Conservation (phyloP, 1,140 invertebrate genomes). For the Cotesia vestalis region DNA sequence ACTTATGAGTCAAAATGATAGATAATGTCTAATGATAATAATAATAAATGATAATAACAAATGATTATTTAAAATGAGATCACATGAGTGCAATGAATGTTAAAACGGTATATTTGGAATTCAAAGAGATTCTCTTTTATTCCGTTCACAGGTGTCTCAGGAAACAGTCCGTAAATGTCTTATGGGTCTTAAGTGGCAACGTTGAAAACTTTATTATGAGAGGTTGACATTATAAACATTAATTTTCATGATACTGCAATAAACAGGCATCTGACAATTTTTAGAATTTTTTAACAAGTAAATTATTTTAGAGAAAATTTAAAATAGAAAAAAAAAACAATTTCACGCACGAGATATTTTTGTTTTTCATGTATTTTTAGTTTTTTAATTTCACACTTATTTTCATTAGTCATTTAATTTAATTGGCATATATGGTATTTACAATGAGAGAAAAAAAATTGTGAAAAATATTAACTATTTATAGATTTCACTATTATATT, state of each 20-base stretch:
- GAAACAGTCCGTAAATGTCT: constrained; percentile 44
- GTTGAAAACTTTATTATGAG: constrained; percentile 5
- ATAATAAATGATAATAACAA: neutral
- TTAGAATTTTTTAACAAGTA: too few relatives aligned
- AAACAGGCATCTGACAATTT: too few relatives aligned
- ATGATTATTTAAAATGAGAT: neutral
- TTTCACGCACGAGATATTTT: neutral
- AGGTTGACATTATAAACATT: neutral
- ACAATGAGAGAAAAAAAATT: constrained; percentile 21
- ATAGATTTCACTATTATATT: constrained; percentile 6
- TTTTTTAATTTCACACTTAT: constrained; percentile 20
- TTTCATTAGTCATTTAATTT: constrained; percentile 23
- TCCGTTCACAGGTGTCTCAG: constrained; percentile 35
- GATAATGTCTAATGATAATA: neutral
- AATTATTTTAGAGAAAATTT: neutral
- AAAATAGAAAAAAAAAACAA: neutral
- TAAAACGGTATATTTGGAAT: constrained; percentile 9
- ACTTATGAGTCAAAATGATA: neutral
- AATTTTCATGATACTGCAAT: too few relatives aligned
- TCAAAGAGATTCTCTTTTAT: constrained; percentile 34
- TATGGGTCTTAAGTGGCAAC: constrained; percentile 39
- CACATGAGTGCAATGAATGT: neutral
- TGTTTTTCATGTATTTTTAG: neutral
- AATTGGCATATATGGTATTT: neutral
- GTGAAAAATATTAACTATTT: neutral